A percentile compares a stretch with the other conserved stretches of the same genome.
phyloP scores from a whole-genome alignment of 1,140 invertebrate genomes.

The Forficula auricularia region DNA sequence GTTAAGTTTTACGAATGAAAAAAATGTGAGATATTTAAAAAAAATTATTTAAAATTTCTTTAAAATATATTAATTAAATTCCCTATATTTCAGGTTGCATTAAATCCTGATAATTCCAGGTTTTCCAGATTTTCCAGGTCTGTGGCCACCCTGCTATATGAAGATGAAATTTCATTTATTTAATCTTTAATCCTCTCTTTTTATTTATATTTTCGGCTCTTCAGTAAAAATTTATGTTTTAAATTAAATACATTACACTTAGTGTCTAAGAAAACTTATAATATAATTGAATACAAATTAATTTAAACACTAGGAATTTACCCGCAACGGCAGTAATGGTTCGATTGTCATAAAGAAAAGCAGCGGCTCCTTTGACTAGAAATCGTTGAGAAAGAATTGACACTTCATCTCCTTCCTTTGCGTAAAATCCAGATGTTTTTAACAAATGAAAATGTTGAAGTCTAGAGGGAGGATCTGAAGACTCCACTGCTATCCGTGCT shows the following conservation, averaged over 20 bases:
- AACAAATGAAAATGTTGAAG: background rate
- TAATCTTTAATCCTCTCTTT: too few relatives aligned
- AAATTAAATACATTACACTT: background rate
- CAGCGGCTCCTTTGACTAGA: conserved; percentile 37
- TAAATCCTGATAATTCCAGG: too few relatives aligned
- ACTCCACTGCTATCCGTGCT: conserved; percentile 2
- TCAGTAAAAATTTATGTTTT: too few relatives aligned
- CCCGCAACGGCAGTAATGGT: conserved; percentile 29
- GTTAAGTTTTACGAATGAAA: too few relatives aligned
- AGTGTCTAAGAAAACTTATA: conserved; percentile 25
- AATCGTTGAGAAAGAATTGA: conserved; percentile 39
- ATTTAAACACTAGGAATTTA: conserved; percentile 14
- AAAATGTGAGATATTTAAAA: too few relatives aligned
- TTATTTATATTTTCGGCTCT: too few relatives aligned
- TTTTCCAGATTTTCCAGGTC: too few relatives aligned
- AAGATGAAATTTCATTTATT: too few relatives aligned
- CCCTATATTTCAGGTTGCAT: too few relatives aligned
- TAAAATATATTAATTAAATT: too few relatives aligned
- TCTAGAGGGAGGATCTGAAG: background rate
- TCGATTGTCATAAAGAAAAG: conserved; percentile 45
- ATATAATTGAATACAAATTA: conserved; percentile 22
- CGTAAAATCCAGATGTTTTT: conserved; percentile 31
- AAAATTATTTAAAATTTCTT: too few relatives aligned
- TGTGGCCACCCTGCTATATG: too few relatives aligned
- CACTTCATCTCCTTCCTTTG: conserved; percentile 30